Conservation (phyloP, 2,797 vertebrate genomes). For the Gambelia wislizenii region DNA sequence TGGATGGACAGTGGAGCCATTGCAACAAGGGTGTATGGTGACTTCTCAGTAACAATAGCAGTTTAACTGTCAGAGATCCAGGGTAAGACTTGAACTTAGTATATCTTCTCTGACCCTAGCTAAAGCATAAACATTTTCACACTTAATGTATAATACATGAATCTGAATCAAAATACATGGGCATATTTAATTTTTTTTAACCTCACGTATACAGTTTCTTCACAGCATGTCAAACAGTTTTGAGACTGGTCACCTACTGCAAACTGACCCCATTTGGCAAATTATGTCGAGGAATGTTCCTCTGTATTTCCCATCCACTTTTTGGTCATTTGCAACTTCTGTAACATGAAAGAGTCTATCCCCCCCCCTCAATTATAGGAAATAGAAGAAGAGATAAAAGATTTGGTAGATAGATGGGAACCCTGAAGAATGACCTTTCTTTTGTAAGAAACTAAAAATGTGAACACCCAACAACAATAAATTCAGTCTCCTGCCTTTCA, state of each 20-base stretch:
- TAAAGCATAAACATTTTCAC: background rate
- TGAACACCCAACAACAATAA: conserved; percentile 66
- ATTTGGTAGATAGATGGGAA: conserved; percentile 63
- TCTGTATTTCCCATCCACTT: conserved; percentile 42
- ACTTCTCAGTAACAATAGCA: background rate
- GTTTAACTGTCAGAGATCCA: background rate
- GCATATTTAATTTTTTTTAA: background rate
- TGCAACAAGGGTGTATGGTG: too few relatives aligned
- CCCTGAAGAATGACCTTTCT: conserved; percentile 64
- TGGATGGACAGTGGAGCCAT: too few relatives aligned
- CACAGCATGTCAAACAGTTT: background rate
- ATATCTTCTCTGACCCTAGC: background rate
- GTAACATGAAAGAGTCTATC: conserved; percentile 48
- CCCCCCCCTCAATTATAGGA: conserved; percentile 54
- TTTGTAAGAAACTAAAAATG: conserved; percentile 63
- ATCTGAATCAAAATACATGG: background rate
- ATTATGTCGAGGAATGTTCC: conserved; percentile 35
- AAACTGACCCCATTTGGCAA: conserved; percentile 32
- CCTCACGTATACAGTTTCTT: background rate
- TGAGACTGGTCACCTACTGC: background rate
- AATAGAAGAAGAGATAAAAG: conserved; percentile 71
- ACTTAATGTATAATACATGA: background rate
- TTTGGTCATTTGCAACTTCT: conserved; percentile 46
- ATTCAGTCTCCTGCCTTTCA: conserved; percentile 62
- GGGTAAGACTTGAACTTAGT: background rate